Evolutionary conservation across 2,888 invertebrate genomes (phyloP), one percentile per base, ranked within the genome.

Genomic region (Thera britannica): DNA sequence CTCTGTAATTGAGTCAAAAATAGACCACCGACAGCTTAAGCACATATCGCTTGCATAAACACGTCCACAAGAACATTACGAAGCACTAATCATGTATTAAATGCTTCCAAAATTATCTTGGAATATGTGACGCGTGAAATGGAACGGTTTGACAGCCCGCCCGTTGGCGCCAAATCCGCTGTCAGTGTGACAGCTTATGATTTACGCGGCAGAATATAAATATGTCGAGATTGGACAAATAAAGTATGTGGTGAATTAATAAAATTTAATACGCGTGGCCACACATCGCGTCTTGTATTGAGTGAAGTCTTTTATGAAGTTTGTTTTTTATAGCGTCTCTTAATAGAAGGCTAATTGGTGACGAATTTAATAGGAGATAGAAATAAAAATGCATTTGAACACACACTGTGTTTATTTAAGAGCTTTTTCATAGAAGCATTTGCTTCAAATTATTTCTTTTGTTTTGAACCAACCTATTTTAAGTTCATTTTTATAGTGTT

Each of bases 121-220:
- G 57, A 68, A 65, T 58, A 68, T 67, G 59, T 66, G 71, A 71
- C 72, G 78, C 79, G 79, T 82, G 77, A 79, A 81, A 80, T 74
- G 78, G 79, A 81, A 79, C 76, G 77, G 65, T 68, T 72, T 79
- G 81, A 83, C 80, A 82, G 77, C 51, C 36, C 65, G 78, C 73
- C 44, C 52, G 79, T 87, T 86, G 88, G 86, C 89, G 89, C 89
- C 89, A 87, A 89, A 89, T 86, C 85, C 76, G 76, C 87, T 88
- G 89, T 89, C 78, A 78, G 77, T 77, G 63, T 83, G 87, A 88
- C 89, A 84, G 85, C 76, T 62, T 80, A 84, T 88, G 89, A 90
- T 89, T 86, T 87, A 89, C 85, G 83, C 84, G 80, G 73, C 79
- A 82, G 78, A 71, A 85, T 86, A 88, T 87, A 86, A 87, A 87